A percentile compares a stretch with the other conserved stretches of the same genome.
phyloP scores from a whole-genome alignment of 2,113 vertebrate species.

The Mungos mungo region DNA sequence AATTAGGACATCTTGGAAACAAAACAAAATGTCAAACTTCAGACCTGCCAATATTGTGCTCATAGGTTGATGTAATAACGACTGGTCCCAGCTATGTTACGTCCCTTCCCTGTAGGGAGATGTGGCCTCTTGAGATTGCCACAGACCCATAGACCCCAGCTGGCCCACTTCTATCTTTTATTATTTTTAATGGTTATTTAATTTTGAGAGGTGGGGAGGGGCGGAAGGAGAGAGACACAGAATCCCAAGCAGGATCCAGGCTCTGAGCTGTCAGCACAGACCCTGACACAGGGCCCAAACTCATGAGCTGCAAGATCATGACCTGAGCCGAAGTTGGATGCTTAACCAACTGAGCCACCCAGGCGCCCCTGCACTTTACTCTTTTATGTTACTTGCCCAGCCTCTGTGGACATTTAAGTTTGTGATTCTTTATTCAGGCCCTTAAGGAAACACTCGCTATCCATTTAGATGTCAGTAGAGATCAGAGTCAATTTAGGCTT shows the following conservation, averaged over 20 bases:
- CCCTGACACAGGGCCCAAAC: too few relatives aligned
- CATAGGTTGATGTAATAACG: background rate
- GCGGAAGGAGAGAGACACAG: too few relatives aligned
- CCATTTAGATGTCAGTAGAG: background rate
- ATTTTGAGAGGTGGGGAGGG: too few relatives aligned
- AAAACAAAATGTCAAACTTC: background rate
- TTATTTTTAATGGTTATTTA: too few relatives aligned
- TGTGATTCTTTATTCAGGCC: background rate
- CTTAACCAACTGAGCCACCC: too few relatives aligned
- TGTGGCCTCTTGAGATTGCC: background rate
- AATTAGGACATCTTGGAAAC: background rate
- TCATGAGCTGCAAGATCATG: too few relatives aligned
- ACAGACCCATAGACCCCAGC: background rate
- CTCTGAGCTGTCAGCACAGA: too few relatives aligned
- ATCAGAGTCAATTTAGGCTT: background rate
- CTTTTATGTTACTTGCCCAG: background rate
- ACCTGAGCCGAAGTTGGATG: too few relatives aligned
- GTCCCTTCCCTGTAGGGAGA: background rate
- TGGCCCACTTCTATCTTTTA: background rate
- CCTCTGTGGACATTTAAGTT: background rate
- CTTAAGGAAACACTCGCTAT: slow-evolving; percentile 2
- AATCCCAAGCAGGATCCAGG: too few relatives aligned
- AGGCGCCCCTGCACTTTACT: background rate
- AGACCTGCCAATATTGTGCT: background rate
- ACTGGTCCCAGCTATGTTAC: background rate